These are phyloP conservation scores for Elaphurus davidianus DNA, from an alignment of 2,113 vertebrate species.

Conservation along the genomic window DNA sequence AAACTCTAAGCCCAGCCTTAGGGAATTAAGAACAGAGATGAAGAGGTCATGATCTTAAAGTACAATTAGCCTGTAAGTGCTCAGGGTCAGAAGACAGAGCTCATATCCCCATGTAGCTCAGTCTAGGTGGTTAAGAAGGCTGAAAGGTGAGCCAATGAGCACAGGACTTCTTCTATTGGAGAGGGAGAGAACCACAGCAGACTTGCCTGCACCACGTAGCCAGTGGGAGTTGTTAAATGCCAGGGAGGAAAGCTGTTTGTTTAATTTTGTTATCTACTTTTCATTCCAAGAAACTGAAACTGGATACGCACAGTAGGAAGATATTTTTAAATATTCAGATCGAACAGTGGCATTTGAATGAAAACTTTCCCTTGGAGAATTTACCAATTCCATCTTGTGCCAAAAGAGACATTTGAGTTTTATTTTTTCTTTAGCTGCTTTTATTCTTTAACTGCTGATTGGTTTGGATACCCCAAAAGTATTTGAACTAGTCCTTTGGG, in stretches of 20 bases:
- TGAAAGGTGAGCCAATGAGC: neutral
- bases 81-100: neutral
- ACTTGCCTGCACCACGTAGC: neutral
- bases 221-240: neutral
- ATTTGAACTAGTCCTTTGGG: neutral
- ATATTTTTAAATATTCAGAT: conserved; percentile 68
- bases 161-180: neutral
- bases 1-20: neutral
- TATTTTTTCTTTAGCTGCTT: conserved; percentile 11
- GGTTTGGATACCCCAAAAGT: neutral
- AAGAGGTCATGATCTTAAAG: neutral
- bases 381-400: conserved; percentile 1
- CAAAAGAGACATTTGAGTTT: conserved; percentile 24
- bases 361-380: conserved; percentile 63
- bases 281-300: conserved; percentile 55
- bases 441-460: conserved; percentile 29
- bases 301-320: conserved; percentile 35
- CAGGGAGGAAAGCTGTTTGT: conserved; percentile 18
- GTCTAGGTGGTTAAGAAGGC: neutral
- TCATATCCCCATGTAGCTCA: neutral
- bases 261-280: conserved; percentile 51
- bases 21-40: neutral
- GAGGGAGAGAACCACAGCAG: neutral
- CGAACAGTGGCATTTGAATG: conserved; percentile 40
- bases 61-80: neutral